A percentile compares a stretch with the other conserved stretches of the same genome.
Conservation (phyloP, 2,888 invertebrate genomes). For the Amphipyra tragopoginis region DNA sequence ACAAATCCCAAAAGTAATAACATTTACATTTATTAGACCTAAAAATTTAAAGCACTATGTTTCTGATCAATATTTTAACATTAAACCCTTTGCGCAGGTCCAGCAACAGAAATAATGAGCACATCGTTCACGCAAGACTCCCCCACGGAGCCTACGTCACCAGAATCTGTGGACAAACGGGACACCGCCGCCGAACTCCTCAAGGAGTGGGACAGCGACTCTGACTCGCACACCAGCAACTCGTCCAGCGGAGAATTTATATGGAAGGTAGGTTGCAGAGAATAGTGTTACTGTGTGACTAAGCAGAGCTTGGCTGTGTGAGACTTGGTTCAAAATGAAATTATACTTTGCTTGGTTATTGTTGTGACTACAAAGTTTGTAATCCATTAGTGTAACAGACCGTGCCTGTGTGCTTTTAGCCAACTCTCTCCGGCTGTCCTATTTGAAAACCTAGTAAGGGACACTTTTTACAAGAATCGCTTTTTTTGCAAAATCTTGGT, state of each 20-base stretch:
- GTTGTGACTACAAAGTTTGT: no score
- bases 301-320: not conserved
- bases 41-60: no score
- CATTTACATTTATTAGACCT: no score
- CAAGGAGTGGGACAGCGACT: conserved; percentile 93
- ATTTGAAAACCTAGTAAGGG: no score
- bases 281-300: not conserved
- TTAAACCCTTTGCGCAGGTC: conserved; percentile 67
- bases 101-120: conserved; percentile 84
- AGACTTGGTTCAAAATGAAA: conserved; percentile 27
- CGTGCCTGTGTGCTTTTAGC: no score
- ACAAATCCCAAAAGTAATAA: no score
- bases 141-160: conserved; percentile 81
- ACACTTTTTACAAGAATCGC: no score
- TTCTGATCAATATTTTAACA: no score
- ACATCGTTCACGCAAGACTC: conserved; percentile 87
- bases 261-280: conserved; percentile 91
- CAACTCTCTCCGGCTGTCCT: no score
- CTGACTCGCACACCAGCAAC: conserved; percentile 91
- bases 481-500: no score
- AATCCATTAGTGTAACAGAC: no score
- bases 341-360: not conserved
- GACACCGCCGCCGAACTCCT: conserved; percentile 80
- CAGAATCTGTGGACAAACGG: conserved; percentile 77
- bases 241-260: conserved; percentile 94